Evolutionary conservation across 2,113 vertebrate species (phyloP).

Genomic region (Mixornis gularis): DNA sequence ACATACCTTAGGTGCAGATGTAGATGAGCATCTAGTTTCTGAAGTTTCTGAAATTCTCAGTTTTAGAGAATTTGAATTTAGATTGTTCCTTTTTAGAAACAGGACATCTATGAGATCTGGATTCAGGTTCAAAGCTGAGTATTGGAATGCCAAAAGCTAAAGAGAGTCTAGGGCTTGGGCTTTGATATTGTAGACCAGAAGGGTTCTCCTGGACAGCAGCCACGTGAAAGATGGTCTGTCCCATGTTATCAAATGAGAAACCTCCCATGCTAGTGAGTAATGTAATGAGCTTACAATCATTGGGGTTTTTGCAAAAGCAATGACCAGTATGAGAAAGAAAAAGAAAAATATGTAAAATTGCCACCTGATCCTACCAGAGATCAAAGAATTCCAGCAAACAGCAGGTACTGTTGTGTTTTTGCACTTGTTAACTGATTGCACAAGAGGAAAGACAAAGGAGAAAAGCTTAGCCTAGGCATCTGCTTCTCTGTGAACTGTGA

Average conservation of each 20-base stretch:
- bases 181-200: neutral
- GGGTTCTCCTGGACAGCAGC: neutral
- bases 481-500: constrained; percentile 75
- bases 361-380: neutral
- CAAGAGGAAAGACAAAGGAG: constrained; percentile 78
- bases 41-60: neutral
- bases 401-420: neutral
- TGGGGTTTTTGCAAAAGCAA: neutral
- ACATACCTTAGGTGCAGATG: neutral
- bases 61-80: neutral
- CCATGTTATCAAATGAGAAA: neutral
- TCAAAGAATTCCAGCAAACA: neutral
- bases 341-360: neutral
- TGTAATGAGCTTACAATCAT: neutral
- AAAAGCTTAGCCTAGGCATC: constrained; percentile 68
- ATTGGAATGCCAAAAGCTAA: neutral
- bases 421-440: constrained; percentile 75
- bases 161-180: neutral
- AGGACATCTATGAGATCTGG: neutral
- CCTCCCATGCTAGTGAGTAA: neutral
- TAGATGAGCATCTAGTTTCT: neutral
- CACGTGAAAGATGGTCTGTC: neutral
- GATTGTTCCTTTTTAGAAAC: neutral
- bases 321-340: neutral
- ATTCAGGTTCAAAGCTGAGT: neutral